Conservation (phyloP, 2,888 invertebrate genomes). For the Drosophila eohydei region DNA sequence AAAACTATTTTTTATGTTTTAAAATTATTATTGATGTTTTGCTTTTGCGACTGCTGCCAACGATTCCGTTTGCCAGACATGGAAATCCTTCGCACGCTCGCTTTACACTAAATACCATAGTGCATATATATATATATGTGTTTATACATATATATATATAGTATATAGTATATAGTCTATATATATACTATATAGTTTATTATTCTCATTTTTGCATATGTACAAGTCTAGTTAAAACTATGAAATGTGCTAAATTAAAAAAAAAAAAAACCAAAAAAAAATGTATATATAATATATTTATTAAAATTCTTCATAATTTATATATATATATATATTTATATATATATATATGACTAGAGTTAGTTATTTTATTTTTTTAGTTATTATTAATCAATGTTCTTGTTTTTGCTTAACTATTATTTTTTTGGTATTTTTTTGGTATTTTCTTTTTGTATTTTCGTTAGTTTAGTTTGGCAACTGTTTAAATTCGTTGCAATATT, state of each 20-base stretch:
- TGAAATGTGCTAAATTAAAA: conserved; percentile 76
- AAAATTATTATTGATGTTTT: conserved; percentile 76
- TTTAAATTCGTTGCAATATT: conserved; percentile 80
- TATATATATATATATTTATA: conserved; percentile 17
- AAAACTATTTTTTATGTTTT: conserved; percentile 69
- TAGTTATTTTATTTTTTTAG: conserved; percentile 34
- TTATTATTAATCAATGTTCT: conserved; percentile 50
- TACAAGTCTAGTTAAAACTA: conserved; percentile 76
- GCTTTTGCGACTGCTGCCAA: conserved; percentile 46
- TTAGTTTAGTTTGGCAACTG: conserved; percentile 80
- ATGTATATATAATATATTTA: conserved; percentile 49
- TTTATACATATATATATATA: conserved; percentile 14
- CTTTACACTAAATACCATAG: conserved; percentile 11
- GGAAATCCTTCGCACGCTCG: conserved; percentile 56
- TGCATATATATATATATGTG: conserved; percentile 33
- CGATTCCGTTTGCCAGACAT: conserved; percentile 51
- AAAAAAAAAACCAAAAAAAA: conserved; percentile 44
- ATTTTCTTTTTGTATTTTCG: conserved; percentile 31
- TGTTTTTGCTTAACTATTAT: conserved; percentile 20
- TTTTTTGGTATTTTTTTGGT: conserved; percentile 2
- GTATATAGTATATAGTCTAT: conserved; percentile 12
- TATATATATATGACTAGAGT: conserved; percentile 32
- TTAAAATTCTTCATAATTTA: conserved; percentile 51
- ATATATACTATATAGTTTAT: conserved; percentile 40
- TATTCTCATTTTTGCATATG: conserved; percentile 60